Evolutionary conservation across 2,888 invertebrate species (phyloP).

Genomic region (Drosophila buzzatii): DNA sequence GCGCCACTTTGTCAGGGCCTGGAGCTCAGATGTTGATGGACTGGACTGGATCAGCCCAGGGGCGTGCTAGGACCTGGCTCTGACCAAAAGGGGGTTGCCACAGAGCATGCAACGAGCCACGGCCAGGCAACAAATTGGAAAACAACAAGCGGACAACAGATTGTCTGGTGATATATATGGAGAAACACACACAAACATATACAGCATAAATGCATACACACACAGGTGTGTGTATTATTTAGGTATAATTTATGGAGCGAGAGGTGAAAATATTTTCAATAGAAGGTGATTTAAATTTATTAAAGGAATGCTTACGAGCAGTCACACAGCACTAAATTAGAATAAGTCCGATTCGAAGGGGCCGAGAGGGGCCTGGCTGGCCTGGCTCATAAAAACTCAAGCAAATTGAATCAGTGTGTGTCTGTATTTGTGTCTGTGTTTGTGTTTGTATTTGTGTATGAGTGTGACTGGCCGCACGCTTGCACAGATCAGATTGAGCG

Average conservation of each 20-base stretch:
- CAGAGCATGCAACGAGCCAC: slow-evolving; percentile 11
- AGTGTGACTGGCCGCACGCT: slow-evolving; percentile 66
- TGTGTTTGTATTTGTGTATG: slow-evolving; percentile 51
- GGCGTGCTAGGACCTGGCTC: slow-evolving; percentile 40
- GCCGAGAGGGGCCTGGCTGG: slow-evolving; percentile 1
- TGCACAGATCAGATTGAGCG: slow-evolving; percentile 43
- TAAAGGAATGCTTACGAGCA: slow-evolving; percentile 81
- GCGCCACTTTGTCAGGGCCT: slow-evolving; percentile 75
- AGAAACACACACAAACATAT: slow-evolving; percentile 2
- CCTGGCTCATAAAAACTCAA: slow-evolving; percentile 68
- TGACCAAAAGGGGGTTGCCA: slow-evolving; percentile 20
- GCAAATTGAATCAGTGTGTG: slow-evolving; percentile 75
- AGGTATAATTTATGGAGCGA: slow-evolving; percentile 73
- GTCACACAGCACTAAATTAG: slow-evolving; percentile 76
- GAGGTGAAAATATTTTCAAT: slow-evolving; percentile 81
- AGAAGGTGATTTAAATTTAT: slow-evolving; percentile 82
- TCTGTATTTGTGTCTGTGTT: slow-evolving; percentile 52
- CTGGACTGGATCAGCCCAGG: slow-evolving; percentile 46
- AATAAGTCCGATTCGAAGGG: slow-evolving; percentile 61
- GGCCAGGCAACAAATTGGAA: slow-evolving; percentile 32
- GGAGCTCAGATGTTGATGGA: slow-evolving; percentile 48
- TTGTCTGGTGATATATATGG: slow-evolving; percentile 30
- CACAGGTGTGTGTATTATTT: slow-evolving; percentile 43
- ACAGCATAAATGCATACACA: slow-evolving; percentile 7
- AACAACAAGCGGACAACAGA: slow-evolving; percentile 35